phyloP scores from a whole-genome alignment of 2,113 vertebrate genomes.

The Empidonax traillii region DNA sequence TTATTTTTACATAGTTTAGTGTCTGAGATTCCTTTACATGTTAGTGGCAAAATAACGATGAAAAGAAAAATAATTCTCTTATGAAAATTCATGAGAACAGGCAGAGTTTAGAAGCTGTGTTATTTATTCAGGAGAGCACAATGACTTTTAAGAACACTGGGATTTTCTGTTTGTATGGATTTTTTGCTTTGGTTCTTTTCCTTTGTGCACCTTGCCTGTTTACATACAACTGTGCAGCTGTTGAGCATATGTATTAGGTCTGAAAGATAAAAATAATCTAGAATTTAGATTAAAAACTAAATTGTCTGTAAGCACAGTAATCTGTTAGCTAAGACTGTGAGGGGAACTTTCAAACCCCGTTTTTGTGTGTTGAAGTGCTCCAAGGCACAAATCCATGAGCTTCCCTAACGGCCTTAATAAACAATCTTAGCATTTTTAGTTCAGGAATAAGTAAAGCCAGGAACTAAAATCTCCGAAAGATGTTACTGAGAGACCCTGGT shows the following conservation, averaged over 20 bases:
- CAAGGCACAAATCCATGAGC: not conserved
- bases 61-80: slow-evolving; percentile 56
- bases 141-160: not conserved
- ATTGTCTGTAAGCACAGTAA: not conserved
- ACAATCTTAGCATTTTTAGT: not conserved
- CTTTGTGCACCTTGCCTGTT: not conserved
- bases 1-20: slow-evolving; percentile 16
- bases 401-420: not conserved
- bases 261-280: slow-evolving; percentile 7
- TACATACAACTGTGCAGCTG: not conserved
- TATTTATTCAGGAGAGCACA: slow-evolving; percentile 36
- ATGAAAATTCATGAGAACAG: slow-evolving; percentile 61
- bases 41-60: slow-evolving; percentile 34
- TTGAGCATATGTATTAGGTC: not conserved
- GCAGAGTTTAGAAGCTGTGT: slow-evolving; percentile 12
- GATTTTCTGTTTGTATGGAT: not conserved
- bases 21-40: slow-evolving; percentile 50
- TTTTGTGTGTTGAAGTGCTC: not conserved
- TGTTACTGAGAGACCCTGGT: not conserved
- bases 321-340: not conserved
- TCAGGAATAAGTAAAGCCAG: not conserved
- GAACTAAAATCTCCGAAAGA: not conserved
- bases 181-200: not conserved
- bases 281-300: not conserved
- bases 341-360: not conserved